Conservation (phyloP, 2,797 vertebrate genomes). For the Pseudochirops cupreus region DNA sequence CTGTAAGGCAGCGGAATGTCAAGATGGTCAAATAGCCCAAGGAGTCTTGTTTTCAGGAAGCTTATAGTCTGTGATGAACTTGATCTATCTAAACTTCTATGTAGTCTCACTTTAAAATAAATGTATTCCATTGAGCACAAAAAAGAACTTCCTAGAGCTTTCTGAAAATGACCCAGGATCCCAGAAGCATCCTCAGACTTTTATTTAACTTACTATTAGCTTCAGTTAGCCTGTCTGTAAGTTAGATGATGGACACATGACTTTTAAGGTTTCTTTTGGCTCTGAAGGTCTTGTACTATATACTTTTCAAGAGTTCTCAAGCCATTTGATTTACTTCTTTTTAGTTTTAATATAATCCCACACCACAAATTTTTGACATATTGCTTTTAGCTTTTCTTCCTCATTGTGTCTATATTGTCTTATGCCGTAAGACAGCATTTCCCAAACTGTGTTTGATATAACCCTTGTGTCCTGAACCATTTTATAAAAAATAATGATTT, state of each 20-base stretch:
- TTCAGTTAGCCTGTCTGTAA: background rate
- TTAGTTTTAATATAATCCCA: background rate
- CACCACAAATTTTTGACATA: background rate
- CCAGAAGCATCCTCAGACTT: conserved; percentile 19
- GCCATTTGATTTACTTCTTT: background rate
- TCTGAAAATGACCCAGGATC: conserved; percentile 28
- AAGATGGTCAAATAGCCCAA: background rate
- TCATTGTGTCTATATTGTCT: too few relatives aligned
- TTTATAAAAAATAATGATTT: background rate
- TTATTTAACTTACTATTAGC: background rate
- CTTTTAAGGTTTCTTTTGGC: background rate
- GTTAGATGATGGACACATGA: background rate
- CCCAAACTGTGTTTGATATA: background rate
- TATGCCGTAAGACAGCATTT: background rate
- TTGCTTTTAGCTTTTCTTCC: background rate
- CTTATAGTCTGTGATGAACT: background rate
- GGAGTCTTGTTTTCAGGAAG: background rate
- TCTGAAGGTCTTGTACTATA: too few relatives aligned
- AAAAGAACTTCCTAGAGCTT: background rate
- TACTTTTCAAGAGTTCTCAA: background rate
- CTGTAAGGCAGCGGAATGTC: background rate
- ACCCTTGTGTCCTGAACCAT: background rate
- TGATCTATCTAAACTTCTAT: conserved; percentile 13
- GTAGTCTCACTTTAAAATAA: conserved; percentile 27
- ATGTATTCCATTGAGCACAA: background rate